phyloP scores from a whole-genome alignment of 2,888 invertebrate genomes.

The Watsonalla cultraria region DNA sequence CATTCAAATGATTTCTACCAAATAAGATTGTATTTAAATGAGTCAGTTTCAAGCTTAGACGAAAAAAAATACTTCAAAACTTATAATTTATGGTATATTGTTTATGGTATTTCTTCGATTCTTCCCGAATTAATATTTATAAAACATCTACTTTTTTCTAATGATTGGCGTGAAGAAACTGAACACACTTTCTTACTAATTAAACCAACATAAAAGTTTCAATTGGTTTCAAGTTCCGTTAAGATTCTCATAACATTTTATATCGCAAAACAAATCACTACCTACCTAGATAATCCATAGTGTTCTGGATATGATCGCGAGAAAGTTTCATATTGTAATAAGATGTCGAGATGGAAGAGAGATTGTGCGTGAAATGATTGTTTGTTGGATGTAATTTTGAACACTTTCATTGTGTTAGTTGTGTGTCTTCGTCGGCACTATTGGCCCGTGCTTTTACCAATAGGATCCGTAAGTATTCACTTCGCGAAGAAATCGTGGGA shows the following conservation, averaged over 20 bases:
- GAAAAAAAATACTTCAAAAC: too few species aligned
- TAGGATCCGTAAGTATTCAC: too few species aligned
- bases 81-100: too few species aligned
- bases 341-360: conserved; percentile 9
- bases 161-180: neutral
- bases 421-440: neutral
- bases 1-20: too few species aligned
- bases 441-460: neutral
- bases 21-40: too few species aligned
- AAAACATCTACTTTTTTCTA: too few species aligned
- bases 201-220: neutral
- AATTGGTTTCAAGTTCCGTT: neutral
- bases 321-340: conserved; percentile 47
- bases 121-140: too few species aligned
- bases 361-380: conserved; percentile 10
- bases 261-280: conserved; percentile 13
- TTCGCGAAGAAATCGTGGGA: too few species aligned
- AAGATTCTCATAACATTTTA: neutral
- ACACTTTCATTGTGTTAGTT: neutral
- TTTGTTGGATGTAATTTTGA: conserved; percentile 9
- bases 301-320: conserved; percentile 40
- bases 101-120: too few species aligned
- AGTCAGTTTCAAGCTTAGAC: too few species aligned
- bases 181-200: neutral
- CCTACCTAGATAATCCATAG: conserved; percentile 20